These are phyloP conservation scores for Drosophila lacteicornis DNA, from an alignment of 1,140 invertebrate species.

Conservation along the genomic window DNA sequence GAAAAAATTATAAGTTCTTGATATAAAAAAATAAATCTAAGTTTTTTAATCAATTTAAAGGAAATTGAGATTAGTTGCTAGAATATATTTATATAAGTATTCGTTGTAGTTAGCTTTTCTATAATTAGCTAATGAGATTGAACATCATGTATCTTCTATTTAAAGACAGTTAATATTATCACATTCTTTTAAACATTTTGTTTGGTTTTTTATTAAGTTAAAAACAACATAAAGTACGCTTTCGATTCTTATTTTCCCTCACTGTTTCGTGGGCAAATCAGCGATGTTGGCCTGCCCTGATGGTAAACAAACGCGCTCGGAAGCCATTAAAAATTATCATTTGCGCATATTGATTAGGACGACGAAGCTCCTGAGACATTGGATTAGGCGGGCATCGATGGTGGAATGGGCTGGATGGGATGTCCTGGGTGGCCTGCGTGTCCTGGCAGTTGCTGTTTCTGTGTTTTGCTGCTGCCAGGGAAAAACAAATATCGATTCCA, in stretches of 20 bases:
- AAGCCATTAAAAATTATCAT: conserved; percentile 83
- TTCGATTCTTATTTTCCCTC: conserved; percentile 7
- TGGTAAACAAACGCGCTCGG: conserved; percentile 78
- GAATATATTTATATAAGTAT: too few relatives aligned
- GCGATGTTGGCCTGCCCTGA: conserved; percentile 43
- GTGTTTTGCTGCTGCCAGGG: conserved; percentile 56
- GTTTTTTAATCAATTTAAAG: neutral
- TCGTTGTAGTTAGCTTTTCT: too few relatives aligned
- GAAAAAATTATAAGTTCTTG: neutral
- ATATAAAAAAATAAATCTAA: neutral
- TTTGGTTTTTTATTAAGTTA: neutral
- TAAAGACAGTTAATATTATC: neutral
- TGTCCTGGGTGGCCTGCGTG: conserved; percentile 21
- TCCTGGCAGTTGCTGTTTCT: conserved; percentile 56
- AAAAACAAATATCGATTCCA: conserved; percentile 84
- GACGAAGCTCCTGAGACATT: conserved; percentile 71
- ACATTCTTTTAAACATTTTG: neutral
- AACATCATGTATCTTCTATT: neutral
- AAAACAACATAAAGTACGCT: neutral
- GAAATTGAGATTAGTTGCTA: too few relatives aligned
- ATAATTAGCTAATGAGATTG: too few relatives aligned
- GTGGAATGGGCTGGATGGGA: conserved; percentile 14
- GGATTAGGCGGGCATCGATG: conserved; percentile 70
- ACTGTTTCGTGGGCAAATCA: conserved; percentile 62
- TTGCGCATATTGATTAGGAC: conserved; percentile 78